Base-by-base conservation (phyloP, 2,888 invertebrate species). In the Heteromurus nitidus region DNA sequence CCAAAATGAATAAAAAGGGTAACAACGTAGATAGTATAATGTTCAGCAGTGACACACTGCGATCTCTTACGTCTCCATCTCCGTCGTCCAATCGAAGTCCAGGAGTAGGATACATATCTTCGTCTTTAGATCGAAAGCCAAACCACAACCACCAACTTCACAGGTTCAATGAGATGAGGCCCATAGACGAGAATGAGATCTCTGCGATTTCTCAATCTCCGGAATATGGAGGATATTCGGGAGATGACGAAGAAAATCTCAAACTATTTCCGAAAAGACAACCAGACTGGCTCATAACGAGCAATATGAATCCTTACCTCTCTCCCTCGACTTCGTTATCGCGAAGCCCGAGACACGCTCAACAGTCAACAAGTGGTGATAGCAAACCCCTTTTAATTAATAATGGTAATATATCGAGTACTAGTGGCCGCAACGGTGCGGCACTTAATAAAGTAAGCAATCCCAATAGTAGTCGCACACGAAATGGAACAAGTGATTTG, bases 341-440 rank as follows among this genome's bases (percentile, higher is more conserved):
- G 3, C 36, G 76, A 76, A 76, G 76, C 60, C 76, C 67, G n/a
- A 74, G 47, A 65, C 36, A 74, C 44, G 18, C 53, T 18, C 42
- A 42, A 2, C 22, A 47, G n/a, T 53, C 74, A 24, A 65, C 53
- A 44, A 74, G 50, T 28, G 36, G 68, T 3, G 69, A 65, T 24
- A 79, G 77, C 18, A 74, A 65, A 62, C 84, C 82, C n/a, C 28
- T 84, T 18, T 28, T 84, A 36, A 67, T 75, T 22, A 83, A 83
- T 58, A 82, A 84, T 79, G 84, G 81, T 22, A 81, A 83, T 60
- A 81, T 80, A 18, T 83, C 83, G 20, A 83, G 68, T 73, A 28
- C 70, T 22, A 82, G 70, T 67, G 82, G 82, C 20, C 65, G 77
- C 2, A 84, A 84, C 53, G 84, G 84, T 24, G 84, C 79, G 24